Percentiles rank a stretch among this genome's conserved stretches.
These are phyloP conservation scores for Chromis chromis DNA, from an alignment of 2,797 vertebrate species.

Conservation along the genomic window DNA sequence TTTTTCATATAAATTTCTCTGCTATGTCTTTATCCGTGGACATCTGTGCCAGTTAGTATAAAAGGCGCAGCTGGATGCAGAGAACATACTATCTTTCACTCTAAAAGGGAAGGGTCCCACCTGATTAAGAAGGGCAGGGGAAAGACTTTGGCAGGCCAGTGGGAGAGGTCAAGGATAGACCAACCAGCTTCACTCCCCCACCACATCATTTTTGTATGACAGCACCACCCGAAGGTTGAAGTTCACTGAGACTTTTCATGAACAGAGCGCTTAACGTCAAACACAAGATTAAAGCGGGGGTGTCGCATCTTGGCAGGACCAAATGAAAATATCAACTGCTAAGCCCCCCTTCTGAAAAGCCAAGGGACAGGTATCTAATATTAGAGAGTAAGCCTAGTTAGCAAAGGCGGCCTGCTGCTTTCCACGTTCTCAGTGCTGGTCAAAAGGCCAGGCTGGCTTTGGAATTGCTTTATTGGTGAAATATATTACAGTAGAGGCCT, in stretches of 20 bases:
- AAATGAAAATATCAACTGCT: conserved; percentile 94
- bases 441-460: conserved; percentile 78
- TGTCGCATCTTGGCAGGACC: conserved; percentile 88
- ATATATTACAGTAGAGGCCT: conserved; percentile 88
- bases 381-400: conserved; percentile 88
- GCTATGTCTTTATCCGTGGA: conserved; percentile 48
- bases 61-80: conserved; percentile 72
- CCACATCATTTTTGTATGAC: conserved; percentile 86
- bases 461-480: conserved; percentile 84
- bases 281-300: conserved; percentile 92
- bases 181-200: conserved; percentile 77
- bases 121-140: conserved; percentile 84
- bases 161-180: conserved; percentile 85
- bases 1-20: conserved; percentile 2
- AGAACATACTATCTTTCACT: conserved; percentile 68
- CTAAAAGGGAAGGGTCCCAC: conserved; percentile 80
- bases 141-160: conserved; percentile 84
- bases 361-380: conserved; percentile 90
- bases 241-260: conserved; percentile 92
- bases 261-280: conserved; percentile 90
- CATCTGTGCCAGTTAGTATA: conserved; percentile 61
- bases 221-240: conserved; percentile 87
- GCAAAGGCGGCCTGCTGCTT: conserved; percentile 81
- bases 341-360: conserved; percentile 87
- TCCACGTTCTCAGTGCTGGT: conserved; percentile 79